These are phyloP conservation scores for Corynorhinus townsendii DNA, from an alignment of 2,113 vertebrate genomes.

Conservation along the genomic window DNA sequence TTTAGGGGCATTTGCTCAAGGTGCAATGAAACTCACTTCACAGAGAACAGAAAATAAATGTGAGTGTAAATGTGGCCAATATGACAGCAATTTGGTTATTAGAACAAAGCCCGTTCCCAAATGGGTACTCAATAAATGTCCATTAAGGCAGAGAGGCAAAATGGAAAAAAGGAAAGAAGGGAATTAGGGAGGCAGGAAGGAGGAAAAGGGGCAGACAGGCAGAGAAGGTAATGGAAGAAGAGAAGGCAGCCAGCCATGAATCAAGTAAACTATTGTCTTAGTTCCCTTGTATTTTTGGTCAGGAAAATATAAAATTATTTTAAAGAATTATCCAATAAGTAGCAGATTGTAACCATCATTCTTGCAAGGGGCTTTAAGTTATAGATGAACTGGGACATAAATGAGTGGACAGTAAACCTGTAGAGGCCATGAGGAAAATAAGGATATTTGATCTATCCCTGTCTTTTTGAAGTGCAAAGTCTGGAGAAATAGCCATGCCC, in stretches of 20 bases:
- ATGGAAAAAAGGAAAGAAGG: background rate
- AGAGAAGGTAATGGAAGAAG: too few relatives aligned
- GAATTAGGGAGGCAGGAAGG: too few relatives aligned
- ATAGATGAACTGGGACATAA: background rate
- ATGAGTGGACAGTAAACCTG: fast-evolving
- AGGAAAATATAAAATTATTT: background rate
- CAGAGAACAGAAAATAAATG: background rate
- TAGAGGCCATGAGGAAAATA: background rate
- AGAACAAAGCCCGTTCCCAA: background rate
- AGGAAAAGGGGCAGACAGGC: background rate
- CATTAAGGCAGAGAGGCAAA: background rate
- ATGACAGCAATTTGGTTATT: background rate
- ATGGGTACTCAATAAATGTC: background rate
- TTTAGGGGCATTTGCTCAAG: background rate
- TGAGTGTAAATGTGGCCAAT: background rate
- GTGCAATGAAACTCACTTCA: background rate
- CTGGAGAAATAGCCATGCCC: fast-evolving
- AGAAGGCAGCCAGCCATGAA: background rate
- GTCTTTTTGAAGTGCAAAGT: background rate
- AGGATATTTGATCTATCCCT: fast-evolving
- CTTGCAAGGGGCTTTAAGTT: fast-evolving
- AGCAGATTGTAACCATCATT: fast-evolving
- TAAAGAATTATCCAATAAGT: fast-evolving
- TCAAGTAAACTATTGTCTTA: fast-evolving
- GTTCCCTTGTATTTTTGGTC: background rate